A percentile compares a stretch with the other conserved stretches of the same genome.
phyloP scores from a whole-genome alignment of 1,140 invertebrate species.

The Brachionus manjavacas region DNA sequence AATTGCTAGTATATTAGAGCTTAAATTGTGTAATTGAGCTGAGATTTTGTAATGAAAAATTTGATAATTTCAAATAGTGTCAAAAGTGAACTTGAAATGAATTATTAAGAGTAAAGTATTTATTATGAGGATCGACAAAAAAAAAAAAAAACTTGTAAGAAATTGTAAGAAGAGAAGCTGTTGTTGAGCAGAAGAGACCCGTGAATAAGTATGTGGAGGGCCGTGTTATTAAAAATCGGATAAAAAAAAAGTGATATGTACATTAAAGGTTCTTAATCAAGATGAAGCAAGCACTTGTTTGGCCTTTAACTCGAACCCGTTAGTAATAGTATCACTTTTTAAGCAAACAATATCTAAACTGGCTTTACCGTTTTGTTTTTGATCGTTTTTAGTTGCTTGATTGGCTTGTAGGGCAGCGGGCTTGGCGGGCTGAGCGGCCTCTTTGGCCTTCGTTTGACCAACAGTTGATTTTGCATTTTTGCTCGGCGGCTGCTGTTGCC shows the following conservation, averaged over 20 bases:
- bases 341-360: conserved; percentile 4
- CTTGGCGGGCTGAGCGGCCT: not conserved
- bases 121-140: not conserved
- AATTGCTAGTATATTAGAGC: too few relatives aligned
- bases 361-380: conserved; percentile 26
- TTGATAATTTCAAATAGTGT: too few relatives aligned
- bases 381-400: not conserved
- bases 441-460: not conserved
- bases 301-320: not conserved
- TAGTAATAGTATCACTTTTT: conserved; percentile 5
- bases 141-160: not conserved
- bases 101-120: not conserved
- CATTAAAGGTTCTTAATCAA: not conserved
- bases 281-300: conserved; percentile 2
- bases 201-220: not conserved
- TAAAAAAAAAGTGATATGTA: conserved; percentile 22
- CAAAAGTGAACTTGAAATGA: not conserved
- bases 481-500: not conserved
- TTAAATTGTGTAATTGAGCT: not conserved
- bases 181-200: not conserved
- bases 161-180: conserved; percentile 28
- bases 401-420: not conserved
- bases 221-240: not conserved
- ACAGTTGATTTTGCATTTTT: not conserved
- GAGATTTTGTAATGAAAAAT: too few relatives aligned